Base-by-base conservation (phyloP, 2,113 vertebrate genomes). In the Psettodes erumei region DNA sequence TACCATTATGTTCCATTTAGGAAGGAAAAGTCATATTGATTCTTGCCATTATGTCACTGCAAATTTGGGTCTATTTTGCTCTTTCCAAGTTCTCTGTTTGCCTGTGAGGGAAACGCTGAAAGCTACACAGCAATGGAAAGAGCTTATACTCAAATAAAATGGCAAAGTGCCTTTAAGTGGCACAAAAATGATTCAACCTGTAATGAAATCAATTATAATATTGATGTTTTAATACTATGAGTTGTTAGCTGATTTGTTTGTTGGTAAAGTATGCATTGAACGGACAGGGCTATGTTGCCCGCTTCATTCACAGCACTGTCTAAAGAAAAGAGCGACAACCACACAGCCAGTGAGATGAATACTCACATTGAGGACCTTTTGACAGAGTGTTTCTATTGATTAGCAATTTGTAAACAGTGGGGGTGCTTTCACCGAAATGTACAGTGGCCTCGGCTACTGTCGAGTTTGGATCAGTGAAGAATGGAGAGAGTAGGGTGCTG, bases 1-100 rank as follows among this genome's bases (percentile, higher is more conserved):
- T 86, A 75, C 88, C 77, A 87, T 90, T 92, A 89, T 87, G 82
- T 89, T 83, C 88, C 84, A 87, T 91, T 90, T 86, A 89, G 83
- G 69, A 66, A 80, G 83, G 76, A 88, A 92, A 90, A 90, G 85
- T 86, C 78, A 72, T 82, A 92, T 90, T 80, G 90, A 91, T 90
- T 83, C 81, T 71, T 65, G 66, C 85, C 82, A 79, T 88, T 87
- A 81, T 87, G 90, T 83, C 84, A 60, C 47, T 64, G 75, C 47
- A 77, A 64, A 89, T 85, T 81, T 83, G 64, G 21, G 55, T 86
- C 58, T 50, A 58, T 77, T 71, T 75, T 77, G 47, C 62, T 85
- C 65, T 84, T 85, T 79, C 53, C 30, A 79, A 76, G 62, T 77
- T 61, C 50, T 58, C 62, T 5, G 23, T 43, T 77, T 75, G 32